Evolutionary conservation across 2,888 invertebrate genomes (phyloP).

Genomic region (Lepidochitona cinerea): DNA sequence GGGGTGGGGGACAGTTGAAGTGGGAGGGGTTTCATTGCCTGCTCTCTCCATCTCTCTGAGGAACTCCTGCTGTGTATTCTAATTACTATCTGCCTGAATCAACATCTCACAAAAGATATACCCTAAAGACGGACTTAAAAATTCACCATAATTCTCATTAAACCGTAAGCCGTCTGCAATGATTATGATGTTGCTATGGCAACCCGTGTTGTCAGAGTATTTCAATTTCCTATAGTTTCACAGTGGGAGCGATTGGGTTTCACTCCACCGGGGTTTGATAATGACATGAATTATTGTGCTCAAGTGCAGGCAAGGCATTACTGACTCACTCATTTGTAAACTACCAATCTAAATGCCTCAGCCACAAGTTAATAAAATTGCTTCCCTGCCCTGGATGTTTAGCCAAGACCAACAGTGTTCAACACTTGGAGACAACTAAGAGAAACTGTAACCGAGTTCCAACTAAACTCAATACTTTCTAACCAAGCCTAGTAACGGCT

Average conservation of each 20-base stretch:
- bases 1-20: too few species aligned
- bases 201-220: slow-evolving; percentile 6
- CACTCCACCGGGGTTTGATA: neutral
- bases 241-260: neutral
- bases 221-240: slow-evolving; percentile 7
- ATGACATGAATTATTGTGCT: neutral
- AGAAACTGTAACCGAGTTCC: too few species aligned
- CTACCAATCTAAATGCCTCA: neutral
- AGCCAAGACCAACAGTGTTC: too few species aligned
- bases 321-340: neutral
- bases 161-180: neutral
- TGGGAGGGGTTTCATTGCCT: neutral
- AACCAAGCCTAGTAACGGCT: too few species aligned
- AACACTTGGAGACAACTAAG: too few species aligned
- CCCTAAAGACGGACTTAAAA: neutral
- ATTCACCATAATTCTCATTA: neutral
- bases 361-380: neutral
- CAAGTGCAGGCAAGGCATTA: neutral
- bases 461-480: too few species aligned
- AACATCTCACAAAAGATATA: neutral
- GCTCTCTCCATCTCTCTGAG: neutral
- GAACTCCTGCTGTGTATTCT: neutral
- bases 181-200: slow-evolving; percentile 2
- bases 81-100: neutral
- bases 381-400: neutral